A percentile compares a stretch with the other conserved stretches of the same genome.
Evolutionary conservation across 23 tunicate genomes (phyloP).

Genomic region (Styela plicata): DNA sequence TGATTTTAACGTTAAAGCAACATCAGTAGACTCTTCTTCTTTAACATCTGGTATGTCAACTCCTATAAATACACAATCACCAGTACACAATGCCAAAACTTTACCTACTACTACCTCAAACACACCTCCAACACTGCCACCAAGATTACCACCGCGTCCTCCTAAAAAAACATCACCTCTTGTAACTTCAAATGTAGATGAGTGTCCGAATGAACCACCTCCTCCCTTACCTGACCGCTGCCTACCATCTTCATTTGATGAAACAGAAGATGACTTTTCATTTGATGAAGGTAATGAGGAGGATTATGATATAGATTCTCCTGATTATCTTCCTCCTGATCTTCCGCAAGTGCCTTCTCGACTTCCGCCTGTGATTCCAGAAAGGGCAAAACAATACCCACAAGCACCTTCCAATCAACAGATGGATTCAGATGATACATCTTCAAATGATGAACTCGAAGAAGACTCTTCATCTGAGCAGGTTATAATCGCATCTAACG

Average conservation of each 20-base stretch:
- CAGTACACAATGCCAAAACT: not conserved
- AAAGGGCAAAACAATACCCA: not conserved
- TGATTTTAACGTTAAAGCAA: not conserved
- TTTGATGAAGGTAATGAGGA: constrained; percentile 2
- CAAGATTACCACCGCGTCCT: constrained; percentile 34
- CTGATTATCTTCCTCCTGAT: constrained; percentile 43
- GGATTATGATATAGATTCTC: constrained; percentile 14
- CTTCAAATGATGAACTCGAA: not conserved
- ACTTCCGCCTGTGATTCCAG: constrained; percentile 18
- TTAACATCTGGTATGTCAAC: constrained; percentile 17
- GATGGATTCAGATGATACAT: not conserved
- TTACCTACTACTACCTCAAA: not conserved
- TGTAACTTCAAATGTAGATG: constrained; percentile 18
- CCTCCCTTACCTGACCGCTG: constrained; percentile 53
- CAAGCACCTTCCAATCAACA: not conserved
- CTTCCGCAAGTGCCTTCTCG: constrained; percentile 24
- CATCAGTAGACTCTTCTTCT: constrained; percentile 7
- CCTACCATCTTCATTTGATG: not conserved
- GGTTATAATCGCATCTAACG: not conserved
- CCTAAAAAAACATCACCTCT: constrained; percentile 11
- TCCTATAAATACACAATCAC: not conserved
- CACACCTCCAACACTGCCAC: constrained; percentile 14
- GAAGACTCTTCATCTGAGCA: not conserved
- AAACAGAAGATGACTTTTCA: not conserved
- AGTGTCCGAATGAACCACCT: constrained; percentile 38